Evolutionary conservation across 2,888 invertebrate species (phyloP).

Genomic region (Spisula solida): DNA sequence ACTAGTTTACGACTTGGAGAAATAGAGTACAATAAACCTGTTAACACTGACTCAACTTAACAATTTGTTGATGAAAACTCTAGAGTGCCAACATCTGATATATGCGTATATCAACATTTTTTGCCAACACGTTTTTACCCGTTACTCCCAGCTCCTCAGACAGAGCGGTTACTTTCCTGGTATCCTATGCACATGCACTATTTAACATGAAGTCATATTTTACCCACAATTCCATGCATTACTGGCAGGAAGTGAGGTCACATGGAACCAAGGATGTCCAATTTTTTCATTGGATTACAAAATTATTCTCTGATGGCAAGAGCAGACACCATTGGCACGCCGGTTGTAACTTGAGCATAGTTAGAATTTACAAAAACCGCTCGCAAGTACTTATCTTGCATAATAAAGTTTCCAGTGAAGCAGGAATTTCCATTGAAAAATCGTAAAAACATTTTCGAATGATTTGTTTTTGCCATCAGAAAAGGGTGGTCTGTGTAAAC

Average conservation of each 20-base stretch:
- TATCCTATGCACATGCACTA: neutral
- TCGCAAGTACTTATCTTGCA: constrained; percentile 26
- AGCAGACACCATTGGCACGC: constrained; percentile 26
- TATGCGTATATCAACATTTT: neutral
- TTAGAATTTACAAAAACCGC: constrained; percentile 12
- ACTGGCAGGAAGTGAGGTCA: constrained; percentile 37
- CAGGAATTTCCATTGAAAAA: constrained; percentile 28
- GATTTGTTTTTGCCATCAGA: constrained; percentile 33
- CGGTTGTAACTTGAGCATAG: neutral
- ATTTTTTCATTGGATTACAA: constrained; percentile 20
- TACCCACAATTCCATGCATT: constrained; percentile 39
- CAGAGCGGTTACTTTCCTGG: neutral
- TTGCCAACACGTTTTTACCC: neutral
- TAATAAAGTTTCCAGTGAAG: constrained; percentile 24
- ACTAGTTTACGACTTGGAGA: constrained; percentile 16
- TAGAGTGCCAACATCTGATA: neutral
- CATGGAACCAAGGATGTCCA: constrained; percentile 33
- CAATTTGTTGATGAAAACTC: neutral
- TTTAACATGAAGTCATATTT: constrained; percentile 4
- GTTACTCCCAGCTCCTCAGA: neutral
- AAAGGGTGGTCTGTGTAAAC: constrained; percentile 42
- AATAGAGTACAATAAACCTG: constrained; percentile 6
- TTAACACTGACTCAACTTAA: constrained; percentile 7
- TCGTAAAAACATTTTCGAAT: neutral
- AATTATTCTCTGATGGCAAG: constrained; percentile 24